These are phyloP conservation scores for Sebastes matsubarae DNA, from an alignment of 2,797 vertebrate genomes.

Conservation along the genomic window DNA sequence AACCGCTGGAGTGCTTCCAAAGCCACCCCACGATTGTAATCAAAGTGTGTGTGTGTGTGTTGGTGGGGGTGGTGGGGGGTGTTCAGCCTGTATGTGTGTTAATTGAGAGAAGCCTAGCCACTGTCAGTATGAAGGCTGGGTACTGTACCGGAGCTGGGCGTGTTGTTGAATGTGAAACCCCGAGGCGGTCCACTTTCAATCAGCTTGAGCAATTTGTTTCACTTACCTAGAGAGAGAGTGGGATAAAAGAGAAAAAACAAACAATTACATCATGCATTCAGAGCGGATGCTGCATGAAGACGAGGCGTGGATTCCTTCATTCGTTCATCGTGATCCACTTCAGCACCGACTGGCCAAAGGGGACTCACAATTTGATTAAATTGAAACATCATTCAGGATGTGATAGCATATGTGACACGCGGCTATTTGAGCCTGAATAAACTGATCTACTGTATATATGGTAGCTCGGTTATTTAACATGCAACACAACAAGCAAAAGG, in stretches of 20 bases:
- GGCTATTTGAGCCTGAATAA: conserved; percentile 8
- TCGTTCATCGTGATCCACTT: neutral
- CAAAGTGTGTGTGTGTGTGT: neutral
- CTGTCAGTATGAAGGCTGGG: conserved; percentile 13
- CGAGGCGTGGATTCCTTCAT: conserved; percentile 18
- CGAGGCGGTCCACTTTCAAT: conserved; percentile 61
- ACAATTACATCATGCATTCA: conserved; percentile 47
- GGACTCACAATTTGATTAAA: conserved; percentile 25
- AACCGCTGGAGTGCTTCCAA: neutral
- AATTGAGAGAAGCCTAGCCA: conserved; percentile 1
- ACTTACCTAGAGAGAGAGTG: conserved; percentile 80
- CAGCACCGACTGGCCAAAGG: conserved; percentile 23
- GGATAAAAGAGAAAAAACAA: conserved; percentile 37
- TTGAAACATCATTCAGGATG: conserved; percentile 28
- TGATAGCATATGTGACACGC: neutral
- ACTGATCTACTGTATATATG: neutral
- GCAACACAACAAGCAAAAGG: neutral
- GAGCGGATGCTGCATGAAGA: conserved; percentile 23
- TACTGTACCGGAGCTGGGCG: conserved; percentile 57
- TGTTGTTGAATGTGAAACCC: conserved; percentile 40
- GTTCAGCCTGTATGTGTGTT: neutral
- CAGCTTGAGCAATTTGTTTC: conserved; percentile 60
- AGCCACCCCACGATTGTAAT: neutral
- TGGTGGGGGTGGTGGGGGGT: neutral
- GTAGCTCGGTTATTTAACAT: neutral